Evolutionary conservation across 37 sponge, comb jelly and placozoan species (phyloP), one percentile per base, ranked within the genome.

Genomic region (Cliona cf. orientalis): DNA sequence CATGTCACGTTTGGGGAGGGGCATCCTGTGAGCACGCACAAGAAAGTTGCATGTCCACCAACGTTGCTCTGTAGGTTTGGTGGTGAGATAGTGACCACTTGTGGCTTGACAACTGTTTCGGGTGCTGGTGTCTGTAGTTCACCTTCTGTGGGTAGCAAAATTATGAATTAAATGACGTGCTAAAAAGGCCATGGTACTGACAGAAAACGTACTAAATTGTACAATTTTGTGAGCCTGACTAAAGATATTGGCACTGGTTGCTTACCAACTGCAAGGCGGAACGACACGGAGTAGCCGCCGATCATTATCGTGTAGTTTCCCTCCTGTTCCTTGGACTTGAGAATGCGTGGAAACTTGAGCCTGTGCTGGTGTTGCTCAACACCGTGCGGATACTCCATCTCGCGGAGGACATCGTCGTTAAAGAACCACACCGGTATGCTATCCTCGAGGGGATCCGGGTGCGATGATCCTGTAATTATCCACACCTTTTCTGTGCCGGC

Each of bases 1-100:
- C 84, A 84, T n/a, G 43, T 38, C 12, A 84, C 41, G 23, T 55
- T 66, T 6, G 77, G 76, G 14, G 17, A 7, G 32, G 84, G 84
- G 21, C 40, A 56, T 3, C 84, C 84, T 14, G 21, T 42, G 42
- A 84, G 57, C 0, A 76, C 39, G n/a, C 84, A 84, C 9, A 19
- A 34, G 42, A 69, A 25, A 14, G 53, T 49, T 9, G 53, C 14
- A 49, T 49, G 14, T 19, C 17, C 55, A 19, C 55, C 55, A 17
- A 49, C 14, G 11, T 11, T 19, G 11, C 17, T 49, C 55, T 49
- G 14, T 11, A 49, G 14, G 17, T 17, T 49, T 49, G 11, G 55
- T 49, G 55, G 55, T 11, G 11, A 19, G 11, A 49, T 11, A 17
- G 17, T 49, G 55, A 17, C 55, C 55, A 19, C 55, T 49, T 11